A percentile compares a stretch with the other conserved stretches of the same genome.
Evolutionary conservation across 2,888 invertebrate species (phyloP).

Genomic region (Leptopilina syphax): DNA sequence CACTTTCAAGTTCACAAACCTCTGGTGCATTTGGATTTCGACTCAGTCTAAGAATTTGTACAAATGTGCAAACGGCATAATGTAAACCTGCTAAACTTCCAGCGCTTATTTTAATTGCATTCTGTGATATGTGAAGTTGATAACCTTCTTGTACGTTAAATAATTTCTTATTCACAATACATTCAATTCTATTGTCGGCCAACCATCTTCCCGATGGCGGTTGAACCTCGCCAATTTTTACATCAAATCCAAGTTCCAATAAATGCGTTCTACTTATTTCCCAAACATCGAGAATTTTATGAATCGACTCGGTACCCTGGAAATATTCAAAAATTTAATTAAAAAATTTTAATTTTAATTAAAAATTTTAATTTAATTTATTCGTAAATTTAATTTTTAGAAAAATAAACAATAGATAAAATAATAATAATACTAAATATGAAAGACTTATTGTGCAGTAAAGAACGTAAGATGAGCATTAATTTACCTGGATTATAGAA

Average conservation of each 20-base stretch:
- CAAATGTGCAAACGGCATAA: constrained; percentile 79
- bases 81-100: constrained; percentile 79
- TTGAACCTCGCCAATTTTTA: constrained; percentile 76
- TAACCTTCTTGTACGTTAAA: constrained; percentile 78
- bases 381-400: no score
- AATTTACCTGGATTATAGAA: constrained; percentile 74
- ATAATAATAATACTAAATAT: no score
- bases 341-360: constrained; percentile 21
- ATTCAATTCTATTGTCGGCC: constrained; percentile 77
- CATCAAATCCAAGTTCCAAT: constrained; percentile 76
- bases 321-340: constrained; percentile 38
- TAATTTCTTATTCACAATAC: constrained; percentile 78
- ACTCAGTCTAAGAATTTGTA: constrained; percentile 79
- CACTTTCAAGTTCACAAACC: constrained; percentile 72
- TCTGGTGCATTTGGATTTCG: constrained; percentile 69
- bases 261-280: constrained; percentile 77
- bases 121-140: constrained; percentile 78
- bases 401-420: no score
- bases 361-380: no score
- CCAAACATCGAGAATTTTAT: constrained; percentile 78
- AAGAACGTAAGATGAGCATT: no score
- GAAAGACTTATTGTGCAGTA: no score
- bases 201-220: constrained; percentile 72
- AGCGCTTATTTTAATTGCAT: constrained; percentile 78
- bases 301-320: constrained; percentile 73